Evolutionary conservation across 92 coral and sea anemone genomes (phyloP).

Genomic region (Scolanthus callimorphus): DNA sequence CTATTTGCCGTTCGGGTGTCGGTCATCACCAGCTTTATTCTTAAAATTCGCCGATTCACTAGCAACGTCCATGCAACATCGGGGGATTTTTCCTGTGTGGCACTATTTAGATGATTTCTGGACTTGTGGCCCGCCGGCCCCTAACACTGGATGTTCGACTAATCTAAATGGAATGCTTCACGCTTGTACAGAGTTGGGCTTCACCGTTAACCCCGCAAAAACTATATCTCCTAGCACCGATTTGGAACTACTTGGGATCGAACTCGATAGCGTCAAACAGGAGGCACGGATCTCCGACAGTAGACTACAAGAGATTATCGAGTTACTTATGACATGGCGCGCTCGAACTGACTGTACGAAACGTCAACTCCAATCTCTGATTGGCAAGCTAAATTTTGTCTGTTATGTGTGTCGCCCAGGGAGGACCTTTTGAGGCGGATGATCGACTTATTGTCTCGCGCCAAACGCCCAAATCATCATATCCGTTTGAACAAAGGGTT

Average conservation of each 20-base stretch:
- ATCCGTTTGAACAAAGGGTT: slow-evolving; percentile 31
- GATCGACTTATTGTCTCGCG: slow-evolving; percentile 33
- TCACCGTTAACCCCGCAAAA: slow-evolving; percentile 20
- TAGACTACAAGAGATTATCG: slow-evolving; percentile 20
- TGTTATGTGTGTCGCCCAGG: slow-evolving; percentile 51
- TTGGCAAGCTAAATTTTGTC: slow-evolving; percentile 41
- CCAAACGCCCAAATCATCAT: slow-evolving; percentile 27
- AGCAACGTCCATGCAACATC: too few relatives aligned
- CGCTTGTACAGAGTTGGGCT: slow-evolving; percentile 21
- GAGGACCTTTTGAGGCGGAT: slow-evolving; percentile 43
- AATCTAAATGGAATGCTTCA: slow-evolving; percentile 15
- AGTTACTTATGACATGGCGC: slow-evolving; percentile 16
- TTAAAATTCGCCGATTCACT: slow-evolving; percentile 15
- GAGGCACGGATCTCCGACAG: slow-evolving; percentile 17
- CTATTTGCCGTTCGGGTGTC: slow-evolving; percentile 30
- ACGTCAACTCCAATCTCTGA: slow-evolving; percentile 46
- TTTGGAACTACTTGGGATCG: slow-evolving; percentile 31
- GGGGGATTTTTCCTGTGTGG: too few relatives aligned
- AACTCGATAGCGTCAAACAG: slow-evolving; percentile 21
- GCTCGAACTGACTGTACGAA: slow-evolving; percentile 23
- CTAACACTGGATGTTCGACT: slow-evolving; percentile 5
- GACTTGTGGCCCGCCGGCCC: too few relatives aligned
- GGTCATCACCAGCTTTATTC: slow-evolving; percentile 35
- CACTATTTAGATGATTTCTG: too few relatives aligned
- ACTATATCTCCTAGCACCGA: slow-evolving; percentile 21